Conservation (phyloP, 2,797 vertebrate genomes). For the Holocentrus rufus region DNA sequence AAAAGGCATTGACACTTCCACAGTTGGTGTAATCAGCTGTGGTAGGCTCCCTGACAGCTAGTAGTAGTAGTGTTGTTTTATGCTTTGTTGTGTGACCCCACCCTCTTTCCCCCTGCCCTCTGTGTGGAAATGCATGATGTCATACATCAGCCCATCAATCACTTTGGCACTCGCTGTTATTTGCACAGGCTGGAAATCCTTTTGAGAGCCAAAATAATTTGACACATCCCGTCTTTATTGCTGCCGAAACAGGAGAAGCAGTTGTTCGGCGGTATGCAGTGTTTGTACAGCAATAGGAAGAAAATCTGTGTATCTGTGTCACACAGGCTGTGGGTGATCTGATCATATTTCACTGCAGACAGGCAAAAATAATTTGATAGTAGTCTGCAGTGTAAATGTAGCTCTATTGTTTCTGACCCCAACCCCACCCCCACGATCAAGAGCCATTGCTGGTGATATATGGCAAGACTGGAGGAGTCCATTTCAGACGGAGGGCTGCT, state of each 20-base stretch:
- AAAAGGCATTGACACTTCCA: too few species aligned
- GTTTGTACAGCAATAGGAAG: too few species aligned
- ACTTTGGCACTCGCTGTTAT: not conserved
- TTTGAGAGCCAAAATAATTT: not conserved
- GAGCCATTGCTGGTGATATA: conserved; percentile 9
- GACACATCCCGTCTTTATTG: not conserved
- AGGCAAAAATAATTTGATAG: conserved; percentile 1
- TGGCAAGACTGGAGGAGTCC: conserved; percentile 11
- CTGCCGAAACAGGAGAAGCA: not conserved
- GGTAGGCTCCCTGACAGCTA: not conserved
- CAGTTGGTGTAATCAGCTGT: not conserved
- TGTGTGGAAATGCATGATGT: conserved; percentile 15
- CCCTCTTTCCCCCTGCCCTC: conserved; percentile 1
- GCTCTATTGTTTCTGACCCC: not conserved
- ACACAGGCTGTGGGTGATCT: not conserved
- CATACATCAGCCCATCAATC: conserved; percentile 13
- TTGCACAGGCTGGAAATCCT: not conserved
- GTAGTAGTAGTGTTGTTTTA: not conserved
- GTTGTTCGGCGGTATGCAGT: too few species aligned
- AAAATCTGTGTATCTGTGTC: not conserved
- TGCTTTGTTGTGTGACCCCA: not conserved
- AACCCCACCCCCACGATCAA: not conserved
- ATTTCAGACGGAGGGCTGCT: conserved; percentile 9
- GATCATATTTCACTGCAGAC: not conserved
- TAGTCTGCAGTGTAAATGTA: too few species aligned